Conservation (phyloP, 2,888 invertebrate genomes). For the Pristionchus maxplancki region DNA sequence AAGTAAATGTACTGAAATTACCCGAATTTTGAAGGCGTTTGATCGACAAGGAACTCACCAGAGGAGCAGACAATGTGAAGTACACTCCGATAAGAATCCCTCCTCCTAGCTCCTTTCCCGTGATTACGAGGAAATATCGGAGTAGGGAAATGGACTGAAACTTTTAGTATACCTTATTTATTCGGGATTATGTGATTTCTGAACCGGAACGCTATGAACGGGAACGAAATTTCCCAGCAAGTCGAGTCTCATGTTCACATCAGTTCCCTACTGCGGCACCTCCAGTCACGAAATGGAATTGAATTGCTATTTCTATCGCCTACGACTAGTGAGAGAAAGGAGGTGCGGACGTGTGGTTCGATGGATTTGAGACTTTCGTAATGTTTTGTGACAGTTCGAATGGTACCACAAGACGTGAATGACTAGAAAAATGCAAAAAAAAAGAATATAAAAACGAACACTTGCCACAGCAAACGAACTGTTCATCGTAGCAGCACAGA, state of each 20-base stretch:
- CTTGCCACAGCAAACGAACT: constrained; percentile 27
- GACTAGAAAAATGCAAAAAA: not conserved
- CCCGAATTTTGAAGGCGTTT: too few species aligned
- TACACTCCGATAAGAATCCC: not conserved
- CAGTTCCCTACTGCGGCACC: not conserved
- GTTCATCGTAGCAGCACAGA: constrained; percentile 49
- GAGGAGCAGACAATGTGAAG: not conserved
- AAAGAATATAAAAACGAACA: not conserved
- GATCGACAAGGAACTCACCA: not conserved
- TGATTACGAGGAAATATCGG: constrained; percentile 33
- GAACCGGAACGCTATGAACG: too few species aligned
- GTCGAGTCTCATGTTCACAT: not conserved
- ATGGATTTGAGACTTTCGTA: not conserved
- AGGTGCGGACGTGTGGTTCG: not conserved
- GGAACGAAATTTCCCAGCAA: not conserved
- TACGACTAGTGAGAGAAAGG: not conserved
- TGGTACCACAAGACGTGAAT: not conserved
- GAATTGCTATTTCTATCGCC: not conserved
- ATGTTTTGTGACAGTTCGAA: too few species aligned
- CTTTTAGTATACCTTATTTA: not conserved
- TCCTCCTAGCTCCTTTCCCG: not conserved
- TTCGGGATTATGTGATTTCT: too few species aligned
- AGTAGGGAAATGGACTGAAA: constrained; percentile 23
- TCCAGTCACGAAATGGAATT: not conserved
- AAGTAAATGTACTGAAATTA: constrained; percentile 47